A percentile compares a stretch with the other conserved stretches of the same genome.
These are phyloP conservation scores for Morpho deidamia DNA, from an alignment of 2,888 invertebrate species.

Conservation along the genomic window DNA sequence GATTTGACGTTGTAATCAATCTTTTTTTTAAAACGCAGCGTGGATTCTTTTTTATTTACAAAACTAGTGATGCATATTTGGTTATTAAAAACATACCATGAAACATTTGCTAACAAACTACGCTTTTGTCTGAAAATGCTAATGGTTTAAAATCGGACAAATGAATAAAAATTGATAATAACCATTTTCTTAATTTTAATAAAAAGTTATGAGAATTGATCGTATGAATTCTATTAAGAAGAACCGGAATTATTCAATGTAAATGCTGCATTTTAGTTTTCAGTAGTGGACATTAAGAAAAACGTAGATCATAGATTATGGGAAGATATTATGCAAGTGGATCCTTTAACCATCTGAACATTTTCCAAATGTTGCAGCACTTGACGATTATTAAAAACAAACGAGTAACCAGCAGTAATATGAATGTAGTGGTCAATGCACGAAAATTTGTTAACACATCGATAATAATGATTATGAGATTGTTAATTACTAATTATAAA, in stretches of 20 bases:
- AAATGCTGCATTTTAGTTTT: constrained; percentile 5
- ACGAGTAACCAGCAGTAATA: constrained; percentile 25
- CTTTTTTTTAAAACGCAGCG: too few relatives aligned
- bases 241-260: not conserved
- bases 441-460: constrained; percentile 22
- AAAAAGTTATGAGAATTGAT: not conserved
- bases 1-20: too few relatives aligned
- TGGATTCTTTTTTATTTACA: too few relatives aligned
- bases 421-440: constrained; percentile 24
- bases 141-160: not conserved
- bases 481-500: too few relatives aligned
- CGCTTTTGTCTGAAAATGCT: not conserved
- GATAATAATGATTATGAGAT: not conserved
- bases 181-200: not conserved
- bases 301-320: constrained; percentile 12
- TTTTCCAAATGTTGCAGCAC: constrained; percentile 48
- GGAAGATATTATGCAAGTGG: constrained; percentile 37
- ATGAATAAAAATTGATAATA: not conserved
- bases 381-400: constrained; percentile 51
- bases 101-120: too few relatives aligned
- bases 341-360: constrained; percentile 49
- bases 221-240: not conserved
- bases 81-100: too few relatives aligned
- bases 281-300: constrained; percentile 4
- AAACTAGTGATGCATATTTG: too few relatives aligned